Conservation (phyloP, 2,888 invertebrate genomes). For the Coenonympha glycerion region DNA sequence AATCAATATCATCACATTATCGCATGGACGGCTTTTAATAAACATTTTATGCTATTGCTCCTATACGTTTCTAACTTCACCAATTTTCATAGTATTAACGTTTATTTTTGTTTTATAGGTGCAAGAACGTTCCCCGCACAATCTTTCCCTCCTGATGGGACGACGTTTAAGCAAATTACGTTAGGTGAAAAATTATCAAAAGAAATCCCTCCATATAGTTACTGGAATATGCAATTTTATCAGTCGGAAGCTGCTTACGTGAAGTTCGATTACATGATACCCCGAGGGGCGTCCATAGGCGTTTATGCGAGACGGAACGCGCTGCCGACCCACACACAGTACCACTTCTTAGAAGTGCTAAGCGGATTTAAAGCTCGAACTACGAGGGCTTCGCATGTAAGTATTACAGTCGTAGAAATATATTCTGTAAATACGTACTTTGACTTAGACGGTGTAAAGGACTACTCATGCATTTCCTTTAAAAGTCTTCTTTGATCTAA, state of each 20-base stretch:
- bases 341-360: conserved; percentile 95
- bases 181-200: conserved; percentile 91
- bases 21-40: conserved; percentile 45
- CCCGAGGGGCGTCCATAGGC: conserved; percentile 93
- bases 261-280: conserved; percentile 95
- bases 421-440: conserved; percentile 3
- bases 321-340: conserved; percentile 96
- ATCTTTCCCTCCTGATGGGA: conserved; percentile 94
- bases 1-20: conserved; percentile 48
- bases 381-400: conserved; percentile 90
- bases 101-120: conserved; percentile 72
- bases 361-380: conserved; percentile 92
- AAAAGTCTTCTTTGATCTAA: background rate
- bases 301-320: conserved; percentile 96
- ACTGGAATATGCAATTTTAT: conserved; percentile 98
- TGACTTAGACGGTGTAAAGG: background rate
- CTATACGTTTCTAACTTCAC: background rate
- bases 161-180: conserved; percentile 92
- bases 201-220: conserved; percentile 94
- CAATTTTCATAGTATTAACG: background rate
- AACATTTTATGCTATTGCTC: conserved; percentile 9
- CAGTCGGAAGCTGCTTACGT: conserved; percentile 95
- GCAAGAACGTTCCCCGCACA: conserved; percentile 91
- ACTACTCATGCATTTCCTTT: conserved; percentile 4
- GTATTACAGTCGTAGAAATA: conserved; percentile 47